Evolutionary conservation across 92 coral and sea anemone species (phyloP), one percentile per base, ranked within the genome.

Genomic region (Umimayanthus chanpuru): DNA sequence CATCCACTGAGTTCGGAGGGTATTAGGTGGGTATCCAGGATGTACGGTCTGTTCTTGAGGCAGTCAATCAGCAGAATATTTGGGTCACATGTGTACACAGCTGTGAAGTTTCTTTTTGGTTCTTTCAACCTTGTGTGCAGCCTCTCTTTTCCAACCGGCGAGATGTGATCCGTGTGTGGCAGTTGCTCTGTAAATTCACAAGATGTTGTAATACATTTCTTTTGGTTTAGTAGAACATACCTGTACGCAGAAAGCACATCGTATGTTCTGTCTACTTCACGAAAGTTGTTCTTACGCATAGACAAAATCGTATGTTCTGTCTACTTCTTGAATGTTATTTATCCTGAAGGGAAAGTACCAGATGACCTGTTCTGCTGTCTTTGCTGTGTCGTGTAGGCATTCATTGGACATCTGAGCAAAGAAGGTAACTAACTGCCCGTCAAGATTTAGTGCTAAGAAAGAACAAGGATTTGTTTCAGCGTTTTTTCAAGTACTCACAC

Each of bases 71-170:
- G 53, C n/a, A 81, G 77, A 76, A 76, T 83, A 73, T 89, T 82
- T 39, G 91, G 91, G 25, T 89, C 64, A 74, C 91, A 89, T 64
- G 91, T 89, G 87, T 82, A 82, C 23, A 87, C 23, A 36, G 73
- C 89, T 20, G 83, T 76, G 70, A 64, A 53, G 85, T 77, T 79
- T 53, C 66, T 68, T 71, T 55, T 85, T 49, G 77, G 73, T 56
- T 58, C 68, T 64, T 61, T 76, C 83, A 79, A 29, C 58, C 49
- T 79, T 77, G 73, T 32, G 41, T 75, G 83, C 56, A 87, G 76
- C 40, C 76, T 47, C 14, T 77, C 65, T 38, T 78, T 87, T 58
- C 81, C 87, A 44, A 65, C 41, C 21, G 74, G 66, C 36, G 90
- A 79, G 87, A 88, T 87, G 41, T 67, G 78, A 58, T 80, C 74